Conservation (phyloP, 1,140 invertebrate genomes). For the Globodera ellingtonae region DNA sequence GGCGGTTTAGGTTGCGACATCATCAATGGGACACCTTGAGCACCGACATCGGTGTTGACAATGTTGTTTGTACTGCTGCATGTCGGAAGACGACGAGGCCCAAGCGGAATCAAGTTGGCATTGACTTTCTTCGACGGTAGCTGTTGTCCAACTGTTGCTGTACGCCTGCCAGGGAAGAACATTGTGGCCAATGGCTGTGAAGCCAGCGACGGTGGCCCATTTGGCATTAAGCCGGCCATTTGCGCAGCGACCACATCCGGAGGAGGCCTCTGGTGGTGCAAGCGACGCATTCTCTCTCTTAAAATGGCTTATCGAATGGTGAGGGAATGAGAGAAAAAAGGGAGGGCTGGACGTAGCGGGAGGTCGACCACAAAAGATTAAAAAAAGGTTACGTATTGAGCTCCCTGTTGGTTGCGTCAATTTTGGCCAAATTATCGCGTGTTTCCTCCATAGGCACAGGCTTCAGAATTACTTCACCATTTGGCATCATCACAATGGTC, state of each 20-base stretch:
- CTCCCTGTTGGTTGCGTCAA: not conserved
- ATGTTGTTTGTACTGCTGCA: not conserved
- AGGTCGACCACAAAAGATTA: no score
- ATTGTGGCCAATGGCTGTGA: not conserved
- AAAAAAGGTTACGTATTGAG: not conserved
- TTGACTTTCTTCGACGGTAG: not conserved
- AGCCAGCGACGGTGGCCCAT: not conserved
- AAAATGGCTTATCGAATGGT: not conserved
- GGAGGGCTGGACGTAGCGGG: not conserved
- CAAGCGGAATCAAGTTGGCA: not conserved
- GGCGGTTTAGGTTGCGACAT: no score
- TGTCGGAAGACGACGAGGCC: not conserved
- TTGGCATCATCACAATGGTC: not conserved
- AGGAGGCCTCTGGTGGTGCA: no score
- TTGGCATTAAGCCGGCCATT: not conserved
- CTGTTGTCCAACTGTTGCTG: not conserved
- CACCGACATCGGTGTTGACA: not conserved
- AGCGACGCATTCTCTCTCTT: not conserved
- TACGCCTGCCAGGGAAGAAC: not conserved
- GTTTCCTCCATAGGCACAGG: not conserved
- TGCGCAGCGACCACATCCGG: not conserved
- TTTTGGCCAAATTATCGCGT: not conserved
- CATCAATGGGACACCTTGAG: not conserved
- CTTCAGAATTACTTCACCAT: not conserved
- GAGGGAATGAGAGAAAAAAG: not conserved